phyloP scores from a whole-genome alignment of 2,797 vertebrate genomes.

The Macroramphosus scolopax region DNA sequence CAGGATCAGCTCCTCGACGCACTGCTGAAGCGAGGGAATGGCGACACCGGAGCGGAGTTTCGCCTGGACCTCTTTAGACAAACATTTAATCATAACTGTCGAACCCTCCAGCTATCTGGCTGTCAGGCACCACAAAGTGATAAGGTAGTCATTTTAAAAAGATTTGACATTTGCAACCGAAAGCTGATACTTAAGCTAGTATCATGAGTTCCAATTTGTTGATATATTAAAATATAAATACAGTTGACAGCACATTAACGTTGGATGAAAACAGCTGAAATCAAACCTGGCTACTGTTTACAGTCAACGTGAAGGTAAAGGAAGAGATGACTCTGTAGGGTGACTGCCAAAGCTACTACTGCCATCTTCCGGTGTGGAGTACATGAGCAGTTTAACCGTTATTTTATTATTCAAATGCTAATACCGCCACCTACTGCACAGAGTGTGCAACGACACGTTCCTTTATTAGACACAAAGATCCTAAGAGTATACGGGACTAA shows the following conservation, averaged over 20 bases:
- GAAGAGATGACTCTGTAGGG: not conserved
- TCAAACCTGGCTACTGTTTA: conserved; percentile 30
- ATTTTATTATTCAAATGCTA: no score
- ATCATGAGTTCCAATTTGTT: no score
- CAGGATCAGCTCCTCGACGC: conserved; percentile 90
- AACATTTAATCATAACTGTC: conserved; percentile 83
- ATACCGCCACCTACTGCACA: conserved; percentile 25
- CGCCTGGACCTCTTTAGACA: conserved; percentile 83
- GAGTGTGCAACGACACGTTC: not conserved
- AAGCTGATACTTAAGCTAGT: no score
- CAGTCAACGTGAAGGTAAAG: conserved; percentile 51
- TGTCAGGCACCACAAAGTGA: not conserved
- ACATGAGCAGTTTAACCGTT: not conserved
- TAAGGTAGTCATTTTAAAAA: not conserved
- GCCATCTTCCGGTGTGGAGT: conserved; percentile 46
- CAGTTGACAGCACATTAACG: no score
- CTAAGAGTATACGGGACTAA: no score
- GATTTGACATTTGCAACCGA: no score
- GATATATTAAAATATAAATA: no score
- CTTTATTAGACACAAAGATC: no score
- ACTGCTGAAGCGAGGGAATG: conserved; percentile 86
- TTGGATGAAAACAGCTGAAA: no score
- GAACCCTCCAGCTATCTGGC: not conserved
- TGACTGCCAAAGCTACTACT: not conserved
- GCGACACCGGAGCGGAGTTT: conserved; percentile 88